A percentile compares a stretch with the other conserved stretches of the same genome.
phyloP scores from a whole-genome alignment of 2,797 vertebrate species.

The Luscinia luscinia region DNA sequence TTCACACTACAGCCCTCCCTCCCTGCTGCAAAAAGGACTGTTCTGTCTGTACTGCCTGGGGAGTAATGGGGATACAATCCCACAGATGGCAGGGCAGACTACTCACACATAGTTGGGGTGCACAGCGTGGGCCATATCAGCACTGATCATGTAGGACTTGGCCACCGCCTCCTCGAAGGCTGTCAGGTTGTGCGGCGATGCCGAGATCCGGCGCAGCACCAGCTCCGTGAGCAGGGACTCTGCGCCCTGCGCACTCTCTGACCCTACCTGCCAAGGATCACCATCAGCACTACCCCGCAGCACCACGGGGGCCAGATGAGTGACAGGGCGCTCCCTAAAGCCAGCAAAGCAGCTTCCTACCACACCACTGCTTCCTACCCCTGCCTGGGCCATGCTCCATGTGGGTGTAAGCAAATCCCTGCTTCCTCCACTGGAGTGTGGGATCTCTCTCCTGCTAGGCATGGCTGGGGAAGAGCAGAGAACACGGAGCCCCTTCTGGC shows the following conservation, averaged over 20 bases:
- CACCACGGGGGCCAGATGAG: not conserved
- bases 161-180: conserved; percentile 93
- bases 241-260: conserved; percentile 92
- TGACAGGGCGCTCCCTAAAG: not conserved
- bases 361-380: not conserved
- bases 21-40: not conserved
- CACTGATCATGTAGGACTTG: conserved; percentile 95
- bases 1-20: not conserved
- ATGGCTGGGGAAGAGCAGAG: not conserved
- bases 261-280: conserved; percentile 85
- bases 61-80: fast-evolving
- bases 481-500: not conserved
- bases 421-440: not conserved
- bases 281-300: fast-evolving
- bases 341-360: not conserved
- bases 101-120: conserved; percentile 97
- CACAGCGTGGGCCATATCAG: conserved; percentile 95
- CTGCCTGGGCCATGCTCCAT: not conserved
- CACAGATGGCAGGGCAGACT: no score
- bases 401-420: not conserved
- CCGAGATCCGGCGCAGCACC: conserved; percentile 88
- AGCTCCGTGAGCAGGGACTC: conserved; percentile 93
- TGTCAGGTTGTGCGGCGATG: conserved; percentile 81
- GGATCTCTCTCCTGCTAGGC: not conserved
- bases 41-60: no score